Evolutionary conservation across 2,888 invertebrate species (phyloP).

Genomic region (Melieria omissa): DNA sequence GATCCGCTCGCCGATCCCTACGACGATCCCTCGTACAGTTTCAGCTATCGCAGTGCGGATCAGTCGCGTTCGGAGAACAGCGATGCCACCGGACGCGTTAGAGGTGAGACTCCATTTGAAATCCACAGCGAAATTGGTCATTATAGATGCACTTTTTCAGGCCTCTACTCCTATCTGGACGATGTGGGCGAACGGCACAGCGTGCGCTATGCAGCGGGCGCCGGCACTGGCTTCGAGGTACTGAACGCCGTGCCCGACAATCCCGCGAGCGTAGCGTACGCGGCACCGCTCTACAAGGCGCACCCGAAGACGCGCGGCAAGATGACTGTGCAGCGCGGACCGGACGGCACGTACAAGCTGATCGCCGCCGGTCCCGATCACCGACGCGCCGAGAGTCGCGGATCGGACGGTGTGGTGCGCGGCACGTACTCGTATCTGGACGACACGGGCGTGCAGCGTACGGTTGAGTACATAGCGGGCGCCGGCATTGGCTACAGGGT

Average conservation of each 20-base stretch:
- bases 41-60: conserved; percentile 75
- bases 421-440: conserved; percentile 83
- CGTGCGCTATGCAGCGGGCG: conserved; percentile 80
- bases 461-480: conserved; percentile 82
- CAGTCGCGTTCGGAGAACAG: conserved; percentile 77
- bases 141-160: conserved; percentile 54
- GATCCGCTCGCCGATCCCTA: conserved; percentile 81
- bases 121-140: neutral
- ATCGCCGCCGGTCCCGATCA: conserved; percentile 82
- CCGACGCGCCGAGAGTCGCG: conserved; percentile 78
- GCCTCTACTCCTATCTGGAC: conserved; percentile 78
- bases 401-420: conserved; percentile 76
- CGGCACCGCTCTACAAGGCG: conserved; percentile 73
- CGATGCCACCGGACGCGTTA: conserved; percentile 72
- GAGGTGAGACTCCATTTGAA: conserved; percentile 65
- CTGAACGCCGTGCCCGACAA: conserved; percentile 76
- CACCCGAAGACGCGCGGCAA: conserved; percentile 75
- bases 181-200: conserved; percentile 81
- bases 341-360: conserved; percentile 81
- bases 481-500: conserved; percentile 82
- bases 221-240: conserved; percentile 81
- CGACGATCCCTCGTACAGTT: conserved; percentile 81
- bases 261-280: conserved; percentile 73
- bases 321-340: conserved; percentile 77
- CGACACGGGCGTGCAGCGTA: conserved; percentile 81